Conservation (phyloP, 2,888 invertebrate genomes). For the Dascillus cervinus region DNA sequence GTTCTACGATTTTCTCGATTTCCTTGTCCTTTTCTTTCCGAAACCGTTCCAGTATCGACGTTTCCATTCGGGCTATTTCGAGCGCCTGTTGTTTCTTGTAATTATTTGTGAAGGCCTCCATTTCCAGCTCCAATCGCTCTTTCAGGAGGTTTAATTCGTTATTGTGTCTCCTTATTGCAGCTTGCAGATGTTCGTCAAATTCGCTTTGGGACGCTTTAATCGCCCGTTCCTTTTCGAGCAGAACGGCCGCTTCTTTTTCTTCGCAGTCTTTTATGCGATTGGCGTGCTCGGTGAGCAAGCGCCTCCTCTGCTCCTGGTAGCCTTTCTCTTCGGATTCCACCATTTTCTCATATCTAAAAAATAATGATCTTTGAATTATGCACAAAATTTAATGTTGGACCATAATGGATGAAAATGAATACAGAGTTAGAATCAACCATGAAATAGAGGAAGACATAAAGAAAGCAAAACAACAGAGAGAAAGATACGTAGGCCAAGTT, state of each 20-base stretch:
- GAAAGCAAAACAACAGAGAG: no score
- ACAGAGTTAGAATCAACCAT: no score
- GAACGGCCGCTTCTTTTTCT: conserved; percentile 38
- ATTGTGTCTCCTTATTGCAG: conserved; percentile 43
- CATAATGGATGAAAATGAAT: no score
- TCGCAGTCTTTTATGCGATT: conserved; percentile 43
- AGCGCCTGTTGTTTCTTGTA: conserved; percentile 55
- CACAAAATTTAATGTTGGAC: background rate
- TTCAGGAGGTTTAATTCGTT: conserved; percentile 50
- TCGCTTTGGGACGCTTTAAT: conserved; percentile 45
- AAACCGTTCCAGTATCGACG: conserved; percentile 59
- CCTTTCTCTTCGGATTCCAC: conserved; percentile 48
- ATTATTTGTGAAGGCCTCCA: conserved; percentile 56
- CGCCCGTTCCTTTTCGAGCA: conserved; percentile 43
- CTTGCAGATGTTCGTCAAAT: conserved; percentile 46
- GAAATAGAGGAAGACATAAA: no score
- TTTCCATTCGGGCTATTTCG: conserved; percentile 57
- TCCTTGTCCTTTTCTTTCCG: conserved; percentile 69
- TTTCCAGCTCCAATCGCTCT: conserved; percentile 53
- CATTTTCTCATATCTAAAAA: conserved; percentile 46
- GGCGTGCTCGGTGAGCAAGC: conserved; percentile 45
- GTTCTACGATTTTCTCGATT: conserved; percentile 65
- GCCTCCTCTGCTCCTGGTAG: conserved; percentile 49
- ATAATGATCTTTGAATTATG: background rate
- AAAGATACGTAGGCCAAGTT: no score